phyloP scores from a whole-genome alignment of 2,113 vertebrate species.

The Pedionomus torquatus region DNA sequence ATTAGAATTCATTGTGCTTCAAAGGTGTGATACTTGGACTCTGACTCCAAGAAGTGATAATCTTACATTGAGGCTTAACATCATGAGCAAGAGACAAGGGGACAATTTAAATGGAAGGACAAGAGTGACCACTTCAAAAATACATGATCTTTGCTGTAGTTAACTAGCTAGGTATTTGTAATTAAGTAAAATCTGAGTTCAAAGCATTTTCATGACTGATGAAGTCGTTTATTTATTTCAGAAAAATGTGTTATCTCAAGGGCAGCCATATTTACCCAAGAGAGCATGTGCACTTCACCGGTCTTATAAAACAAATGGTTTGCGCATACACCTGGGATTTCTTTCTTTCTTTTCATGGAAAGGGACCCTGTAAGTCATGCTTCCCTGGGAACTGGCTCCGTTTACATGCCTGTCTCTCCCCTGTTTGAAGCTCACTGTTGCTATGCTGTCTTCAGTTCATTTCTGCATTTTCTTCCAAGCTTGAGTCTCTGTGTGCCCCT shows the following conservation, averaged over 20 bases:
- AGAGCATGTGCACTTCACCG: accelerated
- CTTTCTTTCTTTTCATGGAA: neutral
- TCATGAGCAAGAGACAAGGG: neutral
- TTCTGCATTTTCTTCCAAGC: neutral
- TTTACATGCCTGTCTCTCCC: neutral
- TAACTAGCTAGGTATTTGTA: neutral
- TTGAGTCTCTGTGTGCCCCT: neutral
- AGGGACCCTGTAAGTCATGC: neutral
- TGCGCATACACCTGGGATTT: neutral
- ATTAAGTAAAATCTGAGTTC: neutral
- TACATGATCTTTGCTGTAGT: neutral
- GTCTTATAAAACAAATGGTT: neutral
- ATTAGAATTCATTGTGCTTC: constrained; percentile 47
- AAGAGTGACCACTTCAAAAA: neutral
- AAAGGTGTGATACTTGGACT: neutral
- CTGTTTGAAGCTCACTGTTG: neutral
- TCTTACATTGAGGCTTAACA: neutral
- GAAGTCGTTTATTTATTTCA: neutral
- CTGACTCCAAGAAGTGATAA: neutral
- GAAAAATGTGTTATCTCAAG: neutral
- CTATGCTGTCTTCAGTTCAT: neutral
- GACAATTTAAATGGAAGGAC: neutral
- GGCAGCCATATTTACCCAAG: neutral
- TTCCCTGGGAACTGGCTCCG: neutral
- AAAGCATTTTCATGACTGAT: neutral